phyloP scores from a whole-genome alignment of 1,140 invertebrate species.

The Drosophila parvula region DNA sequence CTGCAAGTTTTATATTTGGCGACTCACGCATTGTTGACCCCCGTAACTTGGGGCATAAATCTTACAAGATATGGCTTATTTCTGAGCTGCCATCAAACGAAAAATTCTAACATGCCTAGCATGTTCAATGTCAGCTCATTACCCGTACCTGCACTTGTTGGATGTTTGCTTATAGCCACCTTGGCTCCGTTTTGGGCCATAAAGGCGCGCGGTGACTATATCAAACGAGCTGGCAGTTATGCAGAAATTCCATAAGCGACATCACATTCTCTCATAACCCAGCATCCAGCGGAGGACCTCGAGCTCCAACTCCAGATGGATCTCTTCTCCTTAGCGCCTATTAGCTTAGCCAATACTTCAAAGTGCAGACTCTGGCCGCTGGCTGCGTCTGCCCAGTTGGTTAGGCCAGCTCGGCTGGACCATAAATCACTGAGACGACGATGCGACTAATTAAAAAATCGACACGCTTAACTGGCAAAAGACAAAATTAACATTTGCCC shows the following conservation, averaged over 20 bases:
- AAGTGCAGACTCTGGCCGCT: constrained; percentile 50
- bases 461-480: constrained; percentile 82
- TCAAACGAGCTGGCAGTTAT: constrained; percentile 61
- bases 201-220: constrained; percentile 52
- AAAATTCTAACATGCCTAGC: constrained; percentile 59
- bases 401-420: constrained; percentile 36
- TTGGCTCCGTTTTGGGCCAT: constrained; percentile 38
- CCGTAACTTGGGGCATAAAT: constrained; percentile 35
- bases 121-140: constrained; percentile 67
- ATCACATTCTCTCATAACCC: constrained; percentile 76
- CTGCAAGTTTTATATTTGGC: constrained; percentile 24
- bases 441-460: constrained; percentile 83
- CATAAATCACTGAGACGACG: constrained; percentile 81
- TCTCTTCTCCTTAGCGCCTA: constrained; percentile 60
- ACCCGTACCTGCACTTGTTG: constrained; percentile 48
- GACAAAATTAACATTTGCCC: constrained; percentile 79
- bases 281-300: constrained; percentile 13
- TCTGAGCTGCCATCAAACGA: constrained; percentile 42
- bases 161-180: constrained; percentile 47
- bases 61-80: constrained; percentile 46
- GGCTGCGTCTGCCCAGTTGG: background rate
- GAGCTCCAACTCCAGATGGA: constrained; percentile 11
- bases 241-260: constrained; percentile 78
- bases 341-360: constrained; percentile 80
- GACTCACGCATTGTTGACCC: constrained; percentile 58